Evolutionary conservation across 2,797 vertebrate species (phyloP).

Genomic region (Danio tinwini): DNA sequence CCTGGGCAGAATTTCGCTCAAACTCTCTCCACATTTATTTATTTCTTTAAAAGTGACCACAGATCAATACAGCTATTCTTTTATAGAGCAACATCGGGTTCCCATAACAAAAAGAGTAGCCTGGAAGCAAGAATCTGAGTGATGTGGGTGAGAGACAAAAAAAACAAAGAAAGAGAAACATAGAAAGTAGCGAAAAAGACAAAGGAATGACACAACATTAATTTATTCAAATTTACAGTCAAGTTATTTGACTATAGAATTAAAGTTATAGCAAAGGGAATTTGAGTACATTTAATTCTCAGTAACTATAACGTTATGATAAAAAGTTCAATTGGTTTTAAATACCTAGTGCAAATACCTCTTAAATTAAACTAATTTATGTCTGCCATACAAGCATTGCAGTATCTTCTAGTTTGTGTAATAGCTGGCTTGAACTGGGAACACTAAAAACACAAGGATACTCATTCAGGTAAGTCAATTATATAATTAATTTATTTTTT

Average conservation of each 20-base stretch:
- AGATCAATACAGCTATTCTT: conserved; percentile 80
- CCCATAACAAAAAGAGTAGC: conserved; percentile 52
- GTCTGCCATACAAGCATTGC: neutral
- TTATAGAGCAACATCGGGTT: conserved; percentile 64
- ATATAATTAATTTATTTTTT: neutral
- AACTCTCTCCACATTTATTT: conserved; percentile 69
- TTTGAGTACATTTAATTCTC: neutral
- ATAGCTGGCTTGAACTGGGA: neutral
- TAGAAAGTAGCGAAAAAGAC: conserved; percentile 9
- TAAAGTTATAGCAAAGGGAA: neutral
- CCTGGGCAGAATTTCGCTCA: conserved; percentile 52
- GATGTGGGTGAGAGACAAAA: neutral
- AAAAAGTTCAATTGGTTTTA: neutral
- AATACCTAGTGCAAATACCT: neutral
- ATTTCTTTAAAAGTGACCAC: conserved; percentile 75
- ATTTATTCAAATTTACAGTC: neutral
- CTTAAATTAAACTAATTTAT: neutral
- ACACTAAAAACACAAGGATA: neutral
- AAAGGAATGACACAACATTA: neutral
- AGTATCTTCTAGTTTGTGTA: neutral
- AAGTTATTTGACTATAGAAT: neutral
- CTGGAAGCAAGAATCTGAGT: conserved; percentile 71
- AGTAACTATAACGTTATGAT: neutral
- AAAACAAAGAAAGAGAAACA: neutral
- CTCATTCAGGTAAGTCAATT: neutral